These are phyloP conservation scores for Meta bourneti DNA, from an alignment of 2,888 invertebrate genomes.

Conservation along the genomic window DNA sequence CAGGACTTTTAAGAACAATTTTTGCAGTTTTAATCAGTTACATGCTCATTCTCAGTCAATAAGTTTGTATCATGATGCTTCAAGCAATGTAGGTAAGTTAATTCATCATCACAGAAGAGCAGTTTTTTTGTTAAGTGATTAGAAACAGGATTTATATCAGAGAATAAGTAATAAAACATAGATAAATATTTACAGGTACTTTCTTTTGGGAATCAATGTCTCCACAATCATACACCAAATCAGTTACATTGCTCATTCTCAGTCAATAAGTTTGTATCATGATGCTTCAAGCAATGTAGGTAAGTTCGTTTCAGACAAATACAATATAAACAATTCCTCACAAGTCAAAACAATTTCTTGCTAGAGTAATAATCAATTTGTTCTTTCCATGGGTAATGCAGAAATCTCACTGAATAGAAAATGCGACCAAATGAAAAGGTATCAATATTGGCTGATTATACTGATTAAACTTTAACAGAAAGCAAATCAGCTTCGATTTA, in stretches of 20 bases:
- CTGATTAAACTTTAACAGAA: neutral
- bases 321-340: too few relatives aligned
- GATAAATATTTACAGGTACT: too few relatives aligned
- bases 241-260: too few relatives aligned
- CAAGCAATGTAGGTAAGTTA: constrained; percentile 61
- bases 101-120: constrained; percentile 5
- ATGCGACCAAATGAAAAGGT: constrained; percentile 53
- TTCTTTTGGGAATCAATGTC: too few relatives aligned
- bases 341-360: neutral
- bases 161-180: too few relatives aligned
- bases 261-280: neutral
- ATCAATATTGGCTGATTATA: constrained; percentile 39
- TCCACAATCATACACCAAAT: neutral
- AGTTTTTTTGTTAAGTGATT: neutral
- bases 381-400: constrained; percentile 55
- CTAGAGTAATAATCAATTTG: neutral
- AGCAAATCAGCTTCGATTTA: constrained; percentile 27
- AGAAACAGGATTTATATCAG: neutral
- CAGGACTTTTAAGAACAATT: too few relatives aligned
- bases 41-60: too few relatives aligned
- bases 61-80: neutral
- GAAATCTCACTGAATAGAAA: neutral
- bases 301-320: constrained; percentile 22
- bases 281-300: constrained; percentile 51
- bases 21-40: too few relatives aligned